Conservation (phyloP, 2,797 vertebrate species). For the Ptychadena robeensis region DNA sequence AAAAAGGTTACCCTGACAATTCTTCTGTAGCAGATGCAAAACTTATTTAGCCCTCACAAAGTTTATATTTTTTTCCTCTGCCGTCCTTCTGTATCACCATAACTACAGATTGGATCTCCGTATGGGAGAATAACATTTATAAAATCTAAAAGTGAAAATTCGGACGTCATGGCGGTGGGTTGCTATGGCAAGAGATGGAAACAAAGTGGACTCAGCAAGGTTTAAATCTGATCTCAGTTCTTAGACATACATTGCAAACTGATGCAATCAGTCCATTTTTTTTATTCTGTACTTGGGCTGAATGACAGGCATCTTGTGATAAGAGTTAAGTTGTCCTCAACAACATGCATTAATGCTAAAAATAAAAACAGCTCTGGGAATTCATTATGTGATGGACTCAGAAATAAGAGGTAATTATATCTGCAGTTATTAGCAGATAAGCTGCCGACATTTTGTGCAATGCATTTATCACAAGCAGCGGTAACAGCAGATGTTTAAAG, state of each 20-base stretch:
- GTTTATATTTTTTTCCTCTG: not conserved
- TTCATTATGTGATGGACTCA: constrained; percentile 1
- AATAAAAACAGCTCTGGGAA: not conserved
- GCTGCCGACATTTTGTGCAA: not conserved
- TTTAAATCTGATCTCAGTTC: not conserved
- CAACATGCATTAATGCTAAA: not conserved
- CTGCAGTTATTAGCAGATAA: constrained; percentile 8
- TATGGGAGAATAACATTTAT: constrained; percentile 5
- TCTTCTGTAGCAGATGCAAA: too few relatives aligned
- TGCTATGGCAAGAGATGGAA: constrained; percentile 23
- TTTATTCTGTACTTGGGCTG: not conserved
- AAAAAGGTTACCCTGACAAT: too few relatives aligned
- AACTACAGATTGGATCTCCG: constrained; percentile 4
- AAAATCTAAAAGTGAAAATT: not conserved
- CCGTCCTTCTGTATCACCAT: not conserved
- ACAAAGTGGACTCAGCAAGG: constrained; percentile 15
- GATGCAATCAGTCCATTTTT: constrained; percentile 22
- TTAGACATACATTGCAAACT: constrained; percentile 1
- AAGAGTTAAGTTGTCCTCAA: not conserved
- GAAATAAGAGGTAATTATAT: constrained; percentile 14
- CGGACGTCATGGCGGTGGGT: not conserved
- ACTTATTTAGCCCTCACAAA: not conserved
- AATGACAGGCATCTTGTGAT: not conserved
- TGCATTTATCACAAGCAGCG: not conserved
- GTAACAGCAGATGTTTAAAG: too few relatives aligned